Evolutionary conservation across 1,140 invertebrate genomes (phyloP).

Genomic region (Drosophila chauvacae): DNA sequence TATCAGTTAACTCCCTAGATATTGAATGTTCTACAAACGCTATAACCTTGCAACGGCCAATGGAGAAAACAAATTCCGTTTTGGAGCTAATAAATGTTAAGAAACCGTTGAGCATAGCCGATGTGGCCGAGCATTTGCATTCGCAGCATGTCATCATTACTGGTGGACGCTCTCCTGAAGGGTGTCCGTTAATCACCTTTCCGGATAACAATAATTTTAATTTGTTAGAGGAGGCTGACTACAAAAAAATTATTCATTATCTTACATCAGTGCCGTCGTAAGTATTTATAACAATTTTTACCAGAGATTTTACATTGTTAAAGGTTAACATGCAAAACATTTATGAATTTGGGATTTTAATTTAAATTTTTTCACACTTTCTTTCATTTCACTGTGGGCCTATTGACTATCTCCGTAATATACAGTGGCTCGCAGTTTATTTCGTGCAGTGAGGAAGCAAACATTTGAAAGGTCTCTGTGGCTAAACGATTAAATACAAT

Average conservation of each 20-base stretch:
- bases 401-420: too few relatives aligned
- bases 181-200: slow-evolving; percentile 96
- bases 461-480: too few relatives aligned
- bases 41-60: slow-evolving; percentile 8
- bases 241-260: slow-evolving; percentile 96
- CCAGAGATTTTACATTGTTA: too few relatives aligned
- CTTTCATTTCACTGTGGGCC: too few relatives aligned
- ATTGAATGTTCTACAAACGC: slow-evolving; percentile 64
- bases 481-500: too few relatives aligned
- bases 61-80: slow-evolving; percentile 62
- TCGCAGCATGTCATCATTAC: slow-evolving; percentile 95
- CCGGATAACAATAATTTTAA: slow-evolving; percentile 96
- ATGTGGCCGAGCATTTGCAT: slow-evolving; percentile 93
- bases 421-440: too few relatives aligned
- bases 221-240: slow-evolving; percentile 92
- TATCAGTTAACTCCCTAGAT: slow-evolving; percentile 54
- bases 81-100: slow-evolving; percentile 66
- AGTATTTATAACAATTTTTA: slow-evolving; percentile 84
- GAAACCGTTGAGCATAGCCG: slow-evolving; percentile 85
- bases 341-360: too few relatives aligned
- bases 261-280: slow-evolving; percentile 97
- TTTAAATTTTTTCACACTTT: too few relatives aligned
- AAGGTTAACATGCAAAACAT: too few relatives aligned
- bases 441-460: too few relatives aligned
- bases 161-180: slow-evolving; percentile 94